Base-by-base conservation (phyloP, 2,113 vertebrate species). In the Periophthalmus modestus region DNA sequence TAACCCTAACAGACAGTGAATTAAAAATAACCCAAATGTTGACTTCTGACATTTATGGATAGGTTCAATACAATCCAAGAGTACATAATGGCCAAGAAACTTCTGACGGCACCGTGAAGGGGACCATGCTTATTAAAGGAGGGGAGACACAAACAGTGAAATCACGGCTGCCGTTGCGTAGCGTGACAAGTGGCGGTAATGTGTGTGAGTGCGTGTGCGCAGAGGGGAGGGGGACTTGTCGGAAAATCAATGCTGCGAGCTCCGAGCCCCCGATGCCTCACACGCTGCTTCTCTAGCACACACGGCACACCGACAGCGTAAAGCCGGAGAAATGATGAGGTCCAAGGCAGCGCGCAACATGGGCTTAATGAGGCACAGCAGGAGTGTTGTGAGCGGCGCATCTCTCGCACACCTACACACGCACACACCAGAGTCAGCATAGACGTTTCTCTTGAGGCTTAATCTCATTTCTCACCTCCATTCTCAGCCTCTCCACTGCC, bases 301-400 rank as follows among this genome's bases (percentile, higher is more conserved):
- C 46, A 58, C 68, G 62, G 18, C 75, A 75, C 73, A 72, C 82
- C 68, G 78, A 24, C 78, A 65, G 75, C 66, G 74, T 85, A 82
- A 50, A 24, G 78, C 86, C 81, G 83, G 76, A 72, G 80, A 86
- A 84, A 88, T 87, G 89, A 87, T 83, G 85, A 85, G 87, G 91
- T 92, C 88, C 75, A 82, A 80, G 84, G 88, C 88, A 76, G 77
- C 72, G 84, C 89, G 46, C 89, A 90, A 88, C 89, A 89, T 88
- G 89, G 86, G 87, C 85, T 91, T 92, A 92, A 93, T 92, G 91
- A 93, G 90, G 89, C 91, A 83, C 92, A 92, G 91, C 87, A 91
- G 89, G 90, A 69, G 85, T 15, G 81, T 83, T 71, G 65, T 24
- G 77, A 47, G 62, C 83, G 76, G 83, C 54, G 77, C 76, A 65